Evolutionary conservation across 2,113 vertebrate genomes (phyloP), one percentile per base, ranked within the genome.

Genomic region (Nothocercus nigrocapillus): DNA sequence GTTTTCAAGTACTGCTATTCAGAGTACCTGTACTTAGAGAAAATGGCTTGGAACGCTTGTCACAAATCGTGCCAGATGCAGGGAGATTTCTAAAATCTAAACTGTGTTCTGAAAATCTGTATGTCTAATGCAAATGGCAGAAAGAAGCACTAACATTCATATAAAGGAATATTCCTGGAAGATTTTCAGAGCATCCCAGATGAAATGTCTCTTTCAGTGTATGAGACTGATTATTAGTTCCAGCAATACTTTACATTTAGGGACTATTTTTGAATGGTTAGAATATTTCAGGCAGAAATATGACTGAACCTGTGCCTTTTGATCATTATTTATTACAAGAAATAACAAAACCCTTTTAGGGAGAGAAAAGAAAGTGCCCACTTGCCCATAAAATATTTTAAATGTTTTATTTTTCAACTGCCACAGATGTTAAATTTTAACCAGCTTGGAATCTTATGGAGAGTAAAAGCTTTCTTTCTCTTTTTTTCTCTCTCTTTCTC

Each of bases 351-450:
- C 1, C 0, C 36, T 88, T 84, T 85, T 15, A 19, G 11, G 56
- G 11, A 56, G 54, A 56, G 54, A 56, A 56, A 58, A 58, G 30
- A 11, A 47, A n/a, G 9, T 13, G 88, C 13, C 32, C 38, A 75
- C 17, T 93, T 90, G 61, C 38, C 70, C 77, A 88, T 70, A 88
- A 75, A 90, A 75, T 40, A 53, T 12, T 76, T 25, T 11, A 2
- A 1, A 77, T 15, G 4, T 76, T 76, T 93, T 47, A 28, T 69
- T 76, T 67, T 88, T 88, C 78, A 78, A 91, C 94, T 91, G 47
- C 66, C 16, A 1, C 82, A 90, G 91, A 88, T 90, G 85, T 53
- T 85, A 86, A 73, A 92, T 86, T 95, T 95, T 95, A 95, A 64
- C 90, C 88, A 91, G 64, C 79, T 85, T 78, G 32, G 51, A 94